These are phyloP conservation scores for Psammodynastes pulverulentus DNA, from an alignment of 2,113 vertebrate genomes.

Conservation along the genomic window DNA sequence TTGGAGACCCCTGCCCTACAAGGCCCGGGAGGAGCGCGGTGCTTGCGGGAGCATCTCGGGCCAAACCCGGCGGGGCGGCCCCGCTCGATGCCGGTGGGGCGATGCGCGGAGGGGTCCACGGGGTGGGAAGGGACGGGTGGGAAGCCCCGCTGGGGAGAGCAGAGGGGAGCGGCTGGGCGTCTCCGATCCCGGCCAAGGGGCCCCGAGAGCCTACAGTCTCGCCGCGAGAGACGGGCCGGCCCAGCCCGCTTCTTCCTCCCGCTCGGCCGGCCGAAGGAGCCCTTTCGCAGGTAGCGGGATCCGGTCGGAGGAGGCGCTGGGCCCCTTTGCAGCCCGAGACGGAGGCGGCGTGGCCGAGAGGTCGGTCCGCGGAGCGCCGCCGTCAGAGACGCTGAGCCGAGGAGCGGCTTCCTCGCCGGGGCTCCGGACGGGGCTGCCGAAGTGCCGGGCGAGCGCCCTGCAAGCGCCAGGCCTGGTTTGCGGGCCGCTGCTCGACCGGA, in stretches of 20 bases:
- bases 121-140: not conserved
- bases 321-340: not conserved
- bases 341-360: not conserved
- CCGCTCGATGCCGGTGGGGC: not conserved
- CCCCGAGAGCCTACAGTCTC: not conserved
- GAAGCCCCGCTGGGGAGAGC: no score
- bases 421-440: not conserved
- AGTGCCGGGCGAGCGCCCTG: not conserved
- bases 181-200: no score
- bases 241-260: not conserved
- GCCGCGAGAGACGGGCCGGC: no score
- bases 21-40: not conserved
- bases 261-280: not conserved
- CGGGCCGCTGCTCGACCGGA: not conserved
- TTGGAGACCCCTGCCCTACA: no score
- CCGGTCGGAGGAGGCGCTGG: not conserved
- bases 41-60: not conserved
- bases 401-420: not conserved
- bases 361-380: not conserved
- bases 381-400: not conserved
- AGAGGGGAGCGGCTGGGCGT: no score
- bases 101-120: not conserved
- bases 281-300: not conserved
- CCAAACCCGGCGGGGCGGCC: not conserved
- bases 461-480: not conserved